Evolutionary conservation across 2,113 vertebrate species (phyloP).

Genomic region (Mungos mungo): DNA sequence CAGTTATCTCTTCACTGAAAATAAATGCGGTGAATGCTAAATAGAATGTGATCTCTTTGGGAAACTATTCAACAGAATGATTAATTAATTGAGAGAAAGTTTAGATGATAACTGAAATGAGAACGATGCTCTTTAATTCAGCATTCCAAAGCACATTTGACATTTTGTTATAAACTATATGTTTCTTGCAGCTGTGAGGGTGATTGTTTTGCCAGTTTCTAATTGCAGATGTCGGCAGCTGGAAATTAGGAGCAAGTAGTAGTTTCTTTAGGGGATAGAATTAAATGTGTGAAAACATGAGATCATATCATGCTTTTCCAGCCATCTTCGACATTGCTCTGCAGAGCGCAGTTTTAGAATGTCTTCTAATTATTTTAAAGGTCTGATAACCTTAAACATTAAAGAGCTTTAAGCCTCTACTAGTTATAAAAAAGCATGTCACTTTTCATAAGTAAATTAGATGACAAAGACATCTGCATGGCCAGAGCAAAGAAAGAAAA

Average conservation of each 20-base stretch:
- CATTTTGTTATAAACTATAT: conserved; percentile 79
- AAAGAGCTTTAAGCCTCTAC: conserved; percentile 1
- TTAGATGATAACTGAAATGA: conserved; percentile 53
- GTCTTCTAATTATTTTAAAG: conserved; percentile 12
- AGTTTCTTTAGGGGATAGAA: conserved; percentile 78
- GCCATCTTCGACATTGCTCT: not conserved
- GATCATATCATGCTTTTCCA: conserved; percentile 70
- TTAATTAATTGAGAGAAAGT: conserved; percentile 76
- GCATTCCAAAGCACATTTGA: conserved; percentile 71
- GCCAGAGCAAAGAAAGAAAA: conserved; percentile 37
- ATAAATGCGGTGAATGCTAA: conserved; percentile 53
- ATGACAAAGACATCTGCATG: conserved; percentile 14
- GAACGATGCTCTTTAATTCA: conserved; percentile 49
- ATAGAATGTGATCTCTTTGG: conserved; percentile 57
- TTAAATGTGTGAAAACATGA: conserved; percentile 82
- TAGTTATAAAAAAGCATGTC: not conserved
- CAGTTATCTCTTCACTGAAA: conserved; percentile 69
- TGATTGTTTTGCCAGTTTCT: conserved; percentile 77
- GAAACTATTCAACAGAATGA: conserved; percentile 71
- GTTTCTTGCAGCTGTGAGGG: conserved; percentile 79
- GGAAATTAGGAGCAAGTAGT: conserved; percentile 78
- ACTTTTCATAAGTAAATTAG: conserved; percentile 46
- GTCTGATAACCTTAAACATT: not conserved
- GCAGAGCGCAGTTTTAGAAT: not conserved
- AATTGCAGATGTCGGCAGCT: conserved; percentile 83